These are phyloP conservation scores for Anguilla obscura DNA, from an alignment of 2,797 vertebrate species.

Conservation along the genomic window DNA sequence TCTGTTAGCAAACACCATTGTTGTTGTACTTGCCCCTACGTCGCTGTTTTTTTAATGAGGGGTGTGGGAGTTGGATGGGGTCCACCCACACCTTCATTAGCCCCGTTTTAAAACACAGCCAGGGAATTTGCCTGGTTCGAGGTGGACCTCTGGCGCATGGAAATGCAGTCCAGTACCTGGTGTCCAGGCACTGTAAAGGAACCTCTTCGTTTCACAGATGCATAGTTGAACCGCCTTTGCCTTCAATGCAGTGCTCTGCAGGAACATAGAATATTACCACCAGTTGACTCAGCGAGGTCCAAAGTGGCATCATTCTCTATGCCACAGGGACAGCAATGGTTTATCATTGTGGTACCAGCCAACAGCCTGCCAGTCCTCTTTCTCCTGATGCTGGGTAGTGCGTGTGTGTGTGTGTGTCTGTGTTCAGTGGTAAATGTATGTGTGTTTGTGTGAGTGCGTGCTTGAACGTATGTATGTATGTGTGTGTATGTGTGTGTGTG, in stretches of 20 bases:
- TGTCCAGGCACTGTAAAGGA: conserved; percentile 54
- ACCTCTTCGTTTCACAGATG: conserved; percentile 36
- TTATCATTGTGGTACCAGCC: background rate
- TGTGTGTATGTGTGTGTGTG: background rate
- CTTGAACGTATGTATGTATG: background rate
- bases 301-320: background rate
- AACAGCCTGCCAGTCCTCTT: background rate
- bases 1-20: conserved; percentile 53
- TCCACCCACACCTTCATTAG: conserved; percentile 46
- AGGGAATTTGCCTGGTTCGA: conserved; percentile 50
- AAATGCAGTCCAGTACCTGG: conserved; percentile 44
- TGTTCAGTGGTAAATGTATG: background rate
- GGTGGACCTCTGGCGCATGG: conserved; percentile 50
- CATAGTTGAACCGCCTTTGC: conserved; percentile 17
- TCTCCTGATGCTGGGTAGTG: background rate
- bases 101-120: conserved; percentile 48
- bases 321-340: background rate
- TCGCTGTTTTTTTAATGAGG: conserved; percentile 50
- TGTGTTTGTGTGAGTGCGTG: background rate
- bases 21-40: conserved; percentile 54
- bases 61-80: conserved; percentile 42
- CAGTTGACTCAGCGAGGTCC: background rate
- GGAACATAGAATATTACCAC: background rate
- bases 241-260: conserved; percentile 43
- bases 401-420: background rate